These are phyloP conservation scores for Propithecus deckenii DNA, from an alignment of 2,797 vertebrate genomes.

Conservation along the genomic window DNA sequence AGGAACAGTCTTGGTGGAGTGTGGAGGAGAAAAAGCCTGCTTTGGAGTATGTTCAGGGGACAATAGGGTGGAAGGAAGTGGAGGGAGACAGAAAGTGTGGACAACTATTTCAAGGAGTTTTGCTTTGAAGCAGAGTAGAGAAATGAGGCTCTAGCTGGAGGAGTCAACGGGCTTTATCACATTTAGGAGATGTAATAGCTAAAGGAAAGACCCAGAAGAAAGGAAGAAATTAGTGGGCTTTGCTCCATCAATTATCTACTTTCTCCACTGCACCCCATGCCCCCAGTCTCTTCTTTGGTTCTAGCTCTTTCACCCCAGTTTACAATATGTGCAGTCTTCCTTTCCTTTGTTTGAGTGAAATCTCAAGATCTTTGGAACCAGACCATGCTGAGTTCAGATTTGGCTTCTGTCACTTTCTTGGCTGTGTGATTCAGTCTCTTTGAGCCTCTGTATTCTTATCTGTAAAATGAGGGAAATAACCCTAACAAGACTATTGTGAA, in stretches of 20 bases:
- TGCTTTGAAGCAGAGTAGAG: neutral
- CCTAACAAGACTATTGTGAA: neutral
- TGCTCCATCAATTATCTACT: neutral
- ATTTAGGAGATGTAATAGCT: neutral
- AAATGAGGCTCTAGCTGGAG: neutral
- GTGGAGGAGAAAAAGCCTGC: neutral
- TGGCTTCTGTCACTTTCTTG: neutral
- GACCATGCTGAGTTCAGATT: neutral
- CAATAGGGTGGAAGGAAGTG: neutral
- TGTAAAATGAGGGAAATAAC: neutral
- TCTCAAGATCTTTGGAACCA: neutral
- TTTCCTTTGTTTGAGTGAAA: neutral
- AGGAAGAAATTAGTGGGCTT: neutral
- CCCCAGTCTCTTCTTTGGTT: neutral
- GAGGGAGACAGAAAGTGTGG: neutral
- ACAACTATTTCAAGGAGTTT: neutral
- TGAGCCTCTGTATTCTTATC: neutral
- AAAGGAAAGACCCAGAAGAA: neutral
- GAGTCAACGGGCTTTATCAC: neutral
- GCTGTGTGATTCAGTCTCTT: neutral
- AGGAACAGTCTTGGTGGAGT: neutral
- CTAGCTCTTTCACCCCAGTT: neutral
- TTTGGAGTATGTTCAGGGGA: neutral
- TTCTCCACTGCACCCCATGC: rapidly evolving
- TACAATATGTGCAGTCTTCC: neutral